Percentiles rank a stretch among this genome's conserved stretches.
These are phyloP conservation scores for Drosophila prosaltans DNA, from an alignment of 1,140 invertebrate genomes.

Conservation along the genomic window DNA sequence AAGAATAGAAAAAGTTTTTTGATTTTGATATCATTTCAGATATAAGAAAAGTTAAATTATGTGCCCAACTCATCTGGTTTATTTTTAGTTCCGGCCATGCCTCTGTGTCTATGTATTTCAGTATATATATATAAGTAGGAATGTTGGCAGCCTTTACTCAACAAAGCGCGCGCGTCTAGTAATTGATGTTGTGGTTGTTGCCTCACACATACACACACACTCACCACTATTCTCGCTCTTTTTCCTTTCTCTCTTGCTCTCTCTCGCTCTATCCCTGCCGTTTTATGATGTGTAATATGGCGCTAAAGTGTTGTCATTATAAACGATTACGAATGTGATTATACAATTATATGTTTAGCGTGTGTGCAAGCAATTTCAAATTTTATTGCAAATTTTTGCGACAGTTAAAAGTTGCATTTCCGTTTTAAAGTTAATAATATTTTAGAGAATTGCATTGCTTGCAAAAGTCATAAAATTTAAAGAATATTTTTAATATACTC, in stretches of 20 bases:
- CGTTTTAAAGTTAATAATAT: background rate
- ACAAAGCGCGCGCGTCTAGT: conserved; percentile 30
- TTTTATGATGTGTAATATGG: conserved; percentile 63
- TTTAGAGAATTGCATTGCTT: background rate
- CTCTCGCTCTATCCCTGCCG: background rate
- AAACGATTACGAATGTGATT: conserved; percentile 61
- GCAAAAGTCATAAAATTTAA: background rate
- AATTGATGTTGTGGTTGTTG: conserved; percentile 57
- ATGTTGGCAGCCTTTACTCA: conserved; percentile 41
- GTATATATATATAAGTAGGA: conserved; percentile 21
- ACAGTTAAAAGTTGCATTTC: background rate
- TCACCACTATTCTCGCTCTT: background rate
- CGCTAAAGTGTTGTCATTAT: conserved; percentile 75
- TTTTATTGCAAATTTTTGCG: conserved; percentile 7
- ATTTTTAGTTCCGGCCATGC: background rate
- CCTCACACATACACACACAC: background rate
- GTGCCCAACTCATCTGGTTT: background rate
- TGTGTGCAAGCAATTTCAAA: conserved; percentile 6
- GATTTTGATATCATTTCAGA: too few species aligned
- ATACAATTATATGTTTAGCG: conserved; percentile 52
- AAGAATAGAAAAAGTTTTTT: too few species aligned
- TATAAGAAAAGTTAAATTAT: too few species aligned
- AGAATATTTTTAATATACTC: background rate
- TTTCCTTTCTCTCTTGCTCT: conserved; percentile 16
- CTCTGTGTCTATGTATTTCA: conserved; percentile 9